Evolutionary conservation across 2,797 vertebrate species (phyloP).

Genomic region (Leptodactylus fallax): DNA sequence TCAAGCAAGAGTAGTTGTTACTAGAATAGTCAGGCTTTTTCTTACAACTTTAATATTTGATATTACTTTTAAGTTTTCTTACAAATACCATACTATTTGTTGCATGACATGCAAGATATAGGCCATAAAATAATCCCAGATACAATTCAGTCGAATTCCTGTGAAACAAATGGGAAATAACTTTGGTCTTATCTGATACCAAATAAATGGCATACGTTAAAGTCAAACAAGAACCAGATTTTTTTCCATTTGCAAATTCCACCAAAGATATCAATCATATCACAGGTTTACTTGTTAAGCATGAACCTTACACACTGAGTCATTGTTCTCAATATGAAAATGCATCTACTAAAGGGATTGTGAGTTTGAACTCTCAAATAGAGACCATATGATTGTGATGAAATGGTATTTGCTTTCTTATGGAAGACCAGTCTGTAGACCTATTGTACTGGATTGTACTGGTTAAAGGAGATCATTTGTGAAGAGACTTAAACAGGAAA

Average conservation of each 20-base stretch:
- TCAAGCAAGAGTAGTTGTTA: too few species aligned
- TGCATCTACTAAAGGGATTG: not conserved
- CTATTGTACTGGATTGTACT: not conserved
- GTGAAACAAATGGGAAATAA: slow-evolving; percentile 35
- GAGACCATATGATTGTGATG: slow-evolving; percentile 43
- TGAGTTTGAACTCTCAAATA: slow-evolving; percentile 25
- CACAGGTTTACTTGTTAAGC: slow-evolving; percentile 17
- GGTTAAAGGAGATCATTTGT: not conserved
- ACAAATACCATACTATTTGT: not conserved
- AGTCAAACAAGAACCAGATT: slow-evolving; percentile 55
- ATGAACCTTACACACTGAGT: slow-evolving; percentile 43
- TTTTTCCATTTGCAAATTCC: not conserved
- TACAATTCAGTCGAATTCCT: not conserved
- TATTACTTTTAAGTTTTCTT: not conserved
- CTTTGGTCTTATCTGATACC: not conserved
- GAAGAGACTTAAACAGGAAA: not conserved
- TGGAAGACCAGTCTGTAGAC: not conserved
- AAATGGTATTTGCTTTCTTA: slow-evolving; percentile 17
- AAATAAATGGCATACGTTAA: slow-evolving; percentile 12
- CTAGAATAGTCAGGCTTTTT: not conserved
- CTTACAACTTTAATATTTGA: not conserved
- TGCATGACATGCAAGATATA: not conserved
- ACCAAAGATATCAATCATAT: slow-evolving; percentile 30
- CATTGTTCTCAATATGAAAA: slow-evolving; percentile 37
- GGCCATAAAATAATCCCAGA: not conserved